These are phyloP conservation scores for Meta bourneti DNA, from an alignment of 2,888 invertebrate species.

Conservation along the genomic window DNA sequence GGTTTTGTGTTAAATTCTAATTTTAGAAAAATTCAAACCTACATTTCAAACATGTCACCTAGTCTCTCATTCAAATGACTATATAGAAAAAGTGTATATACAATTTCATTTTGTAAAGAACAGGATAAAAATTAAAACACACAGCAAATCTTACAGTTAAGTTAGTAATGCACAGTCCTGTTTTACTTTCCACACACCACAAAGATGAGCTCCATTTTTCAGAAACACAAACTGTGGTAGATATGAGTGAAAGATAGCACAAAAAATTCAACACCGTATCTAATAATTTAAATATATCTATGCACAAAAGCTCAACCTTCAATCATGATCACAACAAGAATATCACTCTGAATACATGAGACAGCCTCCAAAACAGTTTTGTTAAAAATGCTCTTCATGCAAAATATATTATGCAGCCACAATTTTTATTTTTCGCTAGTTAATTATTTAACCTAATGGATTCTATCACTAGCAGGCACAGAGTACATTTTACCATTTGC, in stretches of 20 bases:
- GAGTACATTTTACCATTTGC: constrained; percentile 64
- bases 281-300: constrained; percentile 76
- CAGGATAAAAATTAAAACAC: constrained; percentile 76
- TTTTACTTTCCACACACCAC: constrained; percentile 42
- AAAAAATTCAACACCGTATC: constrained; percentile 64
- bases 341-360: constrained; percentile 71
- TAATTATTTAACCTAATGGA: constrained; percentile 55
- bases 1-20: constrained; percentile 42
- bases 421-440: constrained; percentile 43
- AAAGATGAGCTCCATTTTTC: constrained; percentile 25
- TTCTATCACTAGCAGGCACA: constrained; percentile 62
- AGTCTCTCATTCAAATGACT: constrained; percentile 53
- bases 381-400: constrained; percentile 71
- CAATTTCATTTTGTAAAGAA: constrained; percentile 68
- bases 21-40: constrained; percentile 59
- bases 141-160: constrained; percentile 71
- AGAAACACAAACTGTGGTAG: constrained; percentile 41
- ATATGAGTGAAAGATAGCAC: constrained; percentile 70
- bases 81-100: constrained; percentile 74
- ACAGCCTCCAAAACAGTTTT: constrained; percentile 67
- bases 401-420: constrained; percentile 69
- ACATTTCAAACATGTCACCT: constrained; percentile 46
- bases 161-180: constrained; percentile 75
- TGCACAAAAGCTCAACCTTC: constrained; percentile 76
- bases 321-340: constrained; percentile 69